These are phyloP conservation scores for Cantharis nigra DNA, from an alignment of 2,888 invertebrate species.

Conservation along the genomic window DNA sequence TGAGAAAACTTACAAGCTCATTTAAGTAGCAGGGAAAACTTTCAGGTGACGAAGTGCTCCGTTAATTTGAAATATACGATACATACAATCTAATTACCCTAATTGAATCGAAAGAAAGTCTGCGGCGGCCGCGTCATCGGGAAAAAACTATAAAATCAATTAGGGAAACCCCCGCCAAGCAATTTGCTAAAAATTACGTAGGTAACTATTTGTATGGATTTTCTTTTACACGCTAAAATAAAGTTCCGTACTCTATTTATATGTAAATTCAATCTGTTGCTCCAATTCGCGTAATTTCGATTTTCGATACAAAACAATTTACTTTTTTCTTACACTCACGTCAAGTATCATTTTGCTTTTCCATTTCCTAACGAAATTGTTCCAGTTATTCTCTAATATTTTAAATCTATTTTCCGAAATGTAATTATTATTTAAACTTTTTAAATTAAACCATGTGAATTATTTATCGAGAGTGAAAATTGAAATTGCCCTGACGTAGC, in stretches of 20 bases:
- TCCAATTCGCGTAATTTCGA: conserved; percentile 34
- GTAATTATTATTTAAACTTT: not conserved
- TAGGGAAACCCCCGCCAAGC: not conserved
- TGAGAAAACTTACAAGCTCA: not conserved
- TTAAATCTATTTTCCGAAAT: not conserved
- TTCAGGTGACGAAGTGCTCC: not conserved
- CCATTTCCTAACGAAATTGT: not conserved
- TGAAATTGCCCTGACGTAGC: too few relatives aligned
- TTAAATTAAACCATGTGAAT: too few relatives aligned
- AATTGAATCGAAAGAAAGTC: not conserved
- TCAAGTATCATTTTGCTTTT: conserved; percentile 1
- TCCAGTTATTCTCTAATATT: not conserved
- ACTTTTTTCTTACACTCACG: conserved; percentile 4
- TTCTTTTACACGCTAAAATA: conserved; percentile 12
- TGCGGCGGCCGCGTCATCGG: not conserved
- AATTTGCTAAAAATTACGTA: not conserved
- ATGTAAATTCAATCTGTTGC: conserved; percentile 33
- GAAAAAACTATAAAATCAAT: not conserved
- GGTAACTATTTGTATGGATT: conserved; percentile 5
- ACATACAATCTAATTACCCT: not conserved
- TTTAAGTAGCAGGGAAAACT: not conserved
- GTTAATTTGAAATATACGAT: not conserved
- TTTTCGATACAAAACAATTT: conserved; percentile 32
- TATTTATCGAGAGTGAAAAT: too few relatives aligned
- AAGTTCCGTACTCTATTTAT: conserved; percentile 28